Conservation (phyloP, 2,797 vertebrate genomes). For the Crenuchus spilurus region DNA sequence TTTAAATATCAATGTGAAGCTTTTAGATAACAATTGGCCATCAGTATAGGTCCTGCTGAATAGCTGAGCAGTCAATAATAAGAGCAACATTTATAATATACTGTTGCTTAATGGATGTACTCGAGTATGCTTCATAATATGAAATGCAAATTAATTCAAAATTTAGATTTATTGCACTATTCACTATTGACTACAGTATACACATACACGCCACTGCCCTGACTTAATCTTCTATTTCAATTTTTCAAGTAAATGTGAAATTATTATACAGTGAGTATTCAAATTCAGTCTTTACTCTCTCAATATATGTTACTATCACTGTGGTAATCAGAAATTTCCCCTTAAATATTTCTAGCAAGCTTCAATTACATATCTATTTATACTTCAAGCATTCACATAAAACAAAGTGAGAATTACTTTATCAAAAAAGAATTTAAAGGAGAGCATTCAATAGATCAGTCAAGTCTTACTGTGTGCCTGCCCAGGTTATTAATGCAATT, state of each 20-base stretch:
- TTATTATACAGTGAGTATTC: too few species aligned
- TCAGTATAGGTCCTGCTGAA: neutral
- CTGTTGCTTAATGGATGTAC: neutral
- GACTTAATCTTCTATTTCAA: too few species aligned
- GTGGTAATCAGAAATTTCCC: too few species aligned
- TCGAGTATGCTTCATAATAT: neutral
- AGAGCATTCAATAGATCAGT: slow-evolving; percentile 23
- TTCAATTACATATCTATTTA: neutral
- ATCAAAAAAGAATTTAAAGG: neutral
- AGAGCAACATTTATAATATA: neutral
- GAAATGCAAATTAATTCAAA: too few species aligned
- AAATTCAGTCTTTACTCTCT: too few species aligned
- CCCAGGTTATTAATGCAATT: slow-evolving; percentile 45
- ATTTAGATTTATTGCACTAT: too few species aligned
- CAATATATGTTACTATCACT: too few species aligned
- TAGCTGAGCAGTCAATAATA: neutral
- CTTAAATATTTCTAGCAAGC: too few species aligned
- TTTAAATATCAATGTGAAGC: neutral
- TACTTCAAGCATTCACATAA: neutral
- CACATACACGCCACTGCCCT: too few species aligned
- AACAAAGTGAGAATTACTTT: neutral
- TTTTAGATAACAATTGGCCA: neutral
- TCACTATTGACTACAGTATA: too few species aligned
- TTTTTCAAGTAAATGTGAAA: too few species aligned
- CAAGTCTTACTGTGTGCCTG: slow-evolving; percentile 47